These are phyloP conservation scores for Harmothoe impar DNA, from an alignment of 2,888 invertebrate genomes.

Conservation along the genomic window DNA sequence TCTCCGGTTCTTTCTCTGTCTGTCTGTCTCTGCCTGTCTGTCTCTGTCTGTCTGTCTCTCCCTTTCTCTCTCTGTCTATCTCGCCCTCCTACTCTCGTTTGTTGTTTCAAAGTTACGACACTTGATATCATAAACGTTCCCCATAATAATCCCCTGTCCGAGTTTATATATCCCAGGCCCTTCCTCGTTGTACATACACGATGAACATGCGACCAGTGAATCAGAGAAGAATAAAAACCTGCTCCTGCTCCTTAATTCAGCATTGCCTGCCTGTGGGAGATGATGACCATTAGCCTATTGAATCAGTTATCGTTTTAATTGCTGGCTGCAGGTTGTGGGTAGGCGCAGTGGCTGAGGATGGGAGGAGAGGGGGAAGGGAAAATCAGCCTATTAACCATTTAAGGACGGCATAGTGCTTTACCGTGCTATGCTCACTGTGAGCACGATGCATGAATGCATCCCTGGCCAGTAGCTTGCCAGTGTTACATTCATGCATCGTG, in stretches of 20 bases:
- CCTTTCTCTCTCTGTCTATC: neutral
- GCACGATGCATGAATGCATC: no score
- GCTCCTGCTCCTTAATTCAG: neutral
- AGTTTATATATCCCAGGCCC: neutral
- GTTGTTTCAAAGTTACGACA: no score
- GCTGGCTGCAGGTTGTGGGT: neutral
- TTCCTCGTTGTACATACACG: neutral
- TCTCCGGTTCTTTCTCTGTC: no score
- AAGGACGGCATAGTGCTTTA: no score
- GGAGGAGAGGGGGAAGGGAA: neutral
- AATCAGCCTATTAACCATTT: slow-evolving; percentile 44
- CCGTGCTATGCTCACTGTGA: no score
- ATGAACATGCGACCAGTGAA: no score
- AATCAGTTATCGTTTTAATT: slow-evolving; percentile 58
- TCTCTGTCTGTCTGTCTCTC: neutral
- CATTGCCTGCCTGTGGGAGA: neutral
- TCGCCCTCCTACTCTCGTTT: neutral
- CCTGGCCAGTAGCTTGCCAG: no score
- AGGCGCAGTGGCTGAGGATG: neutral
- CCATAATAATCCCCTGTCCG: no score
- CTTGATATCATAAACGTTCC: no score
- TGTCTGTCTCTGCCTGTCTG: neutral
- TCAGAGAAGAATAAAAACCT: neutral
- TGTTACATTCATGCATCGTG: no score
- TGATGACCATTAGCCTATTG: slow-evolving; percentile 56